Evolutionary conservation across 2,888 invertebrate species (phyloP).

Genomic region (Aphodius sticticus): DNA sequence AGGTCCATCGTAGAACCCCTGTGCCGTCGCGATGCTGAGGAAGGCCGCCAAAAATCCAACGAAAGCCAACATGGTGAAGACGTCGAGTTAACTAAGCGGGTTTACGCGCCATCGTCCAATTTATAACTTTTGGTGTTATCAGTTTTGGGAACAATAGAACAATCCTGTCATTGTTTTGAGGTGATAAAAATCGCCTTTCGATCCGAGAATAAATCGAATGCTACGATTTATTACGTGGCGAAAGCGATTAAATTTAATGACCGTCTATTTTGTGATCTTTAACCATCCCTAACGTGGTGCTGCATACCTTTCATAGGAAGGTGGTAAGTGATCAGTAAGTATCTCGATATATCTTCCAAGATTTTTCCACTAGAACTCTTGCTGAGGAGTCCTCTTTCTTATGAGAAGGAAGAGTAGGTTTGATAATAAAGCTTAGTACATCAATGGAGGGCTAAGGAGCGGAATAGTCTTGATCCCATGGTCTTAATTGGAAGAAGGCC

Average conservation of each 20-base stretch:
- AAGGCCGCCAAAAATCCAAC: neutral
- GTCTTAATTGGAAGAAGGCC: too few relatives aligned
- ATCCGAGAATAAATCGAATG: neutral
- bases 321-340: too few relatives aligned
- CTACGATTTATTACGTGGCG: neutral
- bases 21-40: neutral
- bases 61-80: neutral
- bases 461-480: neutral
- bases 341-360: too few relatives aligned
- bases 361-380: too few relatives aligned
- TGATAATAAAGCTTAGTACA: neutral
- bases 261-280: too few relatives aligned
- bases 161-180: neutral
- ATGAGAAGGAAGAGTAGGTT: too few relatives aligned
- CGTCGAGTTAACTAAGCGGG: neutral
- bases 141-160: neutral
- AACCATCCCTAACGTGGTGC: too few relatives aligned
- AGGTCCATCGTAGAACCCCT: neutral
- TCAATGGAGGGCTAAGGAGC: neutral
- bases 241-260: neutral
- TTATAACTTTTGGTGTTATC: neutral
- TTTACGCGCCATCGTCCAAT: neutral
- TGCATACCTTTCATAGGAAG: too few relatives aligned
- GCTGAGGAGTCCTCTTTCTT: too few relatives aligned
- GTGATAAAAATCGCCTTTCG: neutral